These are phyloP conservation scores for Papilio aristodemus DNA, from an alignment of 1,140 invertebrate species.

Conservation along the genomic window DNA sequence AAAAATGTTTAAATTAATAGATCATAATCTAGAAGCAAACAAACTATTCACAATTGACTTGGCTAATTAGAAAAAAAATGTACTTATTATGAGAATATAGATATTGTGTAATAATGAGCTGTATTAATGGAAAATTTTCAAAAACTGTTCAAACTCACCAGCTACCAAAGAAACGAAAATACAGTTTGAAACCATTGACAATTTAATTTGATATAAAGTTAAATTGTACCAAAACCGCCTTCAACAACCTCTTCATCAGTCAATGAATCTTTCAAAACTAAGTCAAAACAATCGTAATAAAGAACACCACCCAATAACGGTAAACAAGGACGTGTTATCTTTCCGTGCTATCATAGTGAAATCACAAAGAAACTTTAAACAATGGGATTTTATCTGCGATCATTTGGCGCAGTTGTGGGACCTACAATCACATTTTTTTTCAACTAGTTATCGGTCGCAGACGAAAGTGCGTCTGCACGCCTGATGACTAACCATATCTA, in stretches of 20 bases:
- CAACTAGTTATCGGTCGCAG: constrained; percentile 52
- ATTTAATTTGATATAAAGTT: constrained; percentile 30
- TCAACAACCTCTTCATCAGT: constrained; percentile 34
- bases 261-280: constrained; percentile 38
- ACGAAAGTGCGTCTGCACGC: constrained; percentile 60
- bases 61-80: not conserved
- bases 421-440: constrained; percentile 50
- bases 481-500: constrained; percentile 75
- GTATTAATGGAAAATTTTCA: constrained; percentile 7
- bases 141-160: constrained; percentile 50
- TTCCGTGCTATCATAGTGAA: constrained; percentile 56
- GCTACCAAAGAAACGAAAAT: constrained; percentile 60
- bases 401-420: constrained; percentile 54
- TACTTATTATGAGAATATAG: not conserved
- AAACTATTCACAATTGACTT: not conserved
- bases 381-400: constrained; percentile 64
- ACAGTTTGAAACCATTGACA: constrained; percentile 69
- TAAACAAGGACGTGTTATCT: constrained; percentile 72
- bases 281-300: constrained; percentile 51
- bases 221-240: constrained; percentile 29
- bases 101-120: not conserved
- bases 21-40: too few relatives aligned
- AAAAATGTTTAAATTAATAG: not conserved
- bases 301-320: constrained; percentile 49
- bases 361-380: constrained; percentile 74